Evolutionary conservation across 2,797 vertebrate species (phyloP).

Genomic region (Orientallactaga sibirica): DNA sequence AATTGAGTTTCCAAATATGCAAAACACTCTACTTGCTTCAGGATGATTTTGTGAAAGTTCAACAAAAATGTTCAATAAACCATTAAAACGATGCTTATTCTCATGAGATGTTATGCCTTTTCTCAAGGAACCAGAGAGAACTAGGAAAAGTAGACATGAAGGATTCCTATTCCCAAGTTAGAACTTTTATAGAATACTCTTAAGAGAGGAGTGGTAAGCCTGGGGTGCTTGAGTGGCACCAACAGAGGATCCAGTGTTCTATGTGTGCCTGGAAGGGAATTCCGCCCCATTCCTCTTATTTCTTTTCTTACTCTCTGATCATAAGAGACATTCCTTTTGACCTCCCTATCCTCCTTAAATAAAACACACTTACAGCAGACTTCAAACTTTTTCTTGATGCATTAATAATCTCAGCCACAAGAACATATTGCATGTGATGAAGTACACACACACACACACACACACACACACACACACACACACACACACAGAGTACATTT

Average conservation of each 20-base stretch:
- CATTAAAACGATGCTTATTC: background rate
- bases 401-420: background rate
- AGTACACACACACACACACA: background rate
- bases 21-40: background rate
- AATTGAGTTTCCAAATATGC: background rate
- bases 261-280: background rate
- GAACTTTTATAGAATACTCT: background rate
- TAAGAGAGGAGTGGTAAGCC: background rate
- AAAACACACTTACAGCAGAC: background rate
- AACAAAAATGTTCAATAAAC: background rate
- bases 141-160: background rate
- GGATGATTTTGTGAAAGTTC: background rate
- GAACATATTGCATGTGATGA: background rate
- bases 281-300: background rate
- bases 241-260: background rate
- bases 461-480: background rate
- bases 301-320: background rate
- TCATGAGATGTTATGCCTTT: background rate
- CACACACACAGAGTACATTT: background rate
- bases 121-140: background rate
- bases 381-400: background rate
- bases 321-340: background rate
- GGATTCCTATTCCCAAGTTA: background rate
- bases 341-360: background rate
- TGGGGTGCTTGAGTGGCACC: background rate